These are phyloP conservation scores for Nezara viridula DNA, from an alignment of 2,888 invertebrate species.

Conservation along the genomic window DNA sequence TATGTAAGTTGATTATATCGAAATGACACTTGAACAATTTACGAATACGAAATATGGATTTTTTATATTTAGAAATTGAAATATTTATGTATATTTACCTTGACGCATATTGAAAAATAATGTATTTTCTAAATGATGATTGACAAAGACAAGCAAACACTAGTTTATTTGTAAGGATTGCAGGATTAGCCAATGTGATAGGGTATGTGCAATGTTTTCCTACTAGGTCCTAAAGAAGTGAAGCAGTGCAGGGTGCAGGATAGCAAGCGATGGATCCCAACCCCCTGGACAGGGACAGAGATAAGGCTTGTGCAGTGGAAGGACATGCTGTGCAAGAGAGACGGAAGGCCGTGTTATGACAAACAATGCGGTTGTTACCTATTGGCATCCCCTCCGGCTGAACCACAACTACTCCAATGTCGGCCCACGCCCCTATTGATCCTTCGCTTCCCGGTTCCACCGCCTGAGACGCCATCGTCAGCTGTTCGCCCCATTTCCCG, in stretches of 20 bases:
- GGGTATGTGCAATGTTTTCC: background rate
- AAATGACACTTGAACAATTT: background rate
- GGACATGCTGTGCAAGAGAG: background rate
- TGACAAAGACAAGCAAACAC: background rate
- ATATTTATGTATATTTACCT: background rate
- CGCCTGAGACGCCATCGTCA: constrained; percentile 43
- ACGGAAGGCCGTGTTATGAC: background rate
- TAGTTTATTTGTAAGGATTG: background rate
- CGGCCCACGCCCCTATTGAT: constrained; percentile 55
- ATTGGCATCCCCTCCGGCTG: constrained; percentile 48
- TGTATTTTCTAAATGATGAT: background rate
- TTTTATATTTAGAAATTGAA: background rate
- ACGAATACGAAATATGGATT: background rate
- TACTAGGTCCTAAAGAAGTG: background rate
- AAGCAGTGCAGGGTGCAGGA: background rate
- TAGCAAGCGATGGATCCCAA: background rate
- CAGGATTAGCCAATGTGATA: background rate
- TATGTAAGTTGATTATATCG: background rate
- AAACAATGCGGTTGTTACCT: constrained; percentile 48
- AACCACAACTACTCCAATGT: background rate
- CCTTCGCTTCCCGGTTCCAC: background rate
- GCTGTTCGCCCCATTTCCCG: background rate
- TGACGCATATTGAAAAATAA: background rate
- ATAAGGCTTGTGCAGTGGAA: background rate
- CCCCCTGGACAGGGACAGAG: background rate